Evolutionary conservation across 30 jellyfish, hydroid and myxozoan species (phyloP), one percentile per base, ranked within the genome.

Genomic region (Pelagia noctiluca): DNA sequence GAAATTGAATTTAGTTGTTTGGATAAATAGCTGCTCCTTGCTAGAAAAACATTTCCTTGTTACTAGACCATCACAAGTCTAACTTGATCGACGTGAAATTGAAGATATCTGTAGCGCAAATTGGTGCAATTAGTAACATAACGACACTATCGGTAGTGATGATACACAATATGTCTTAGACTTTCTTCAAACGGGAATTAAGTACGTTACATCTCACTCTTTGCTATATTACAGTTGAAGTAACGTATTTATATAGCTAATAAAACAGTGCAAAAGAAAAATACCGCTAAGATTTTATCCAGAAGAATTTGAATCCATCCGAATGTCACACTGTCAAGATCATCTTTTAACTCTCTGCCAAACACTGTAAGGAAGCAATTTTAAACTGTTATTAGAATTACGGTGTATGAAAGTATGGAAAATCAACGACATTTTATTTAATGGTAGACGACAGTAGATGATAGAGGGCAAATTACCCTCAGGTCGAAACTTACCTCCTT

Each of bases 271-370:
- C 68, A 25, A 3, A 49, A 78, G 13, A 35, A 47, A 33, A 30
- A 30, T 77, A 93, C 98, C 93, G 87, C 88, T 28, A 86, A 76
- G 32, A 94, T 88, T 4, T 85, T 34, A 50, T 78, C 50, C 35
- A 94, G 31, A 47, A 94, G 80, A 22, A 83, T 47, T n/a, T 84
- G 88, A 42, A 88, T 49, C 88, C 90, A 76, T 2, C 99, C 99
- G 10, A 73, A 53, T 18, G 97, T 85, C 12, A 74, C 90, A 11
- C 77, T 49, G 19, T 60, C 90, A 2, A 94, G 34, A 19, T 88
- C 96, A 23, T 83, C 99, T 19, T 78, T 88, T 33, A 94, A 35
- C 65, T 89, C 96, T 65, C 88, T 57, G 5, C 95, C 94, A 62
- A 94, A 94, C 10, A 94, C 97, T 93, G 47, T 21, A 57, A 42